Base-by-base conservation (phyloP, 1,140 invertebrate genomes). In the Hyles euphorbiae region DNA sequence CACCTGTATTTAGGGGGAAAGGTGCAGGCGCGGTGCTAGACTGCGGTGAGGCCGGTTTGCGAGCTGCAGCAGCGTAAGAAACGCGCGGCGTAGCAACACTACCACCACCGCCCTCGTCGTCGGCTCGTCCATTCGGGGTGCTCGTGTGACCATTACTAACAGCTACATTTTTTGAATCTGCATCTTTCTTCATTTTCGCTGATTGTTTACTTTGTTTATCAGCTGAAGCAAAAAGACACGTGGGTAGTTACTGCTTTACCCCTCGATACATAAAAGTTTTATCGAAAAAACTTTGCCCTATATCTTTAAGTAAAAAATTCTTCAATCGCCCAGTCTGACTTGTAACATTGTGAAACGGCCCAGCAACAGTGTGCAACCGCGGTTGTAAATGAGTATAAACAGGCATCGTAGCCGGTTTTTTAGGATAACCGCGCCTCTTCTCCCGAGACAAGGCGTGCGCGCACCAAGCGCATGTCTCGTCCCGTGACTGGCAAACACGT, bases 401-500 rank as follows among this genome's bases (percentile, higher is more conserved):
- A 53, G 46, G 44, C 48, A 54, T 43, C 7, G 57, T 44, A 57
- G 53, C 60, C 60, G 58, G 69, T 64, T 71, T 71, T 22, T 66
- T 66, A 60, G 60, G 67, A 54, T 67, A 64, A 64, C 59, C 8
- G 52, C 47, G 48, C 40, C 10, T 34, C 44, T 60, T 55, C 54
- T 54, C 50, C 40, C 54, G 51, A 45, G 55, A 57, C 47, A 53
- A 49, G 46, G 52, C 53, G 54, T 62, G 61, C 50, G 66, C 59
- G 61, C 60, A 61, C 61, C 65, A 51, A 64, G 55, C 71, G 76
- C 76, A 78, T 73, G 77, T 76, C 66, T 68, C 68, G 77, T 85
- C 83, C 75, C 81, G 83, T 88, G 86, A 86, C 81, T 72, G 64
- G 60, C 56, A 66, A 76, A 70, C 86, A 87, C 83, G 86, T 87